Evolutionary conservation across 2,888 invertebrate species (phyloP).

Genomic region (Caenorhabditis sp.): DNA sequence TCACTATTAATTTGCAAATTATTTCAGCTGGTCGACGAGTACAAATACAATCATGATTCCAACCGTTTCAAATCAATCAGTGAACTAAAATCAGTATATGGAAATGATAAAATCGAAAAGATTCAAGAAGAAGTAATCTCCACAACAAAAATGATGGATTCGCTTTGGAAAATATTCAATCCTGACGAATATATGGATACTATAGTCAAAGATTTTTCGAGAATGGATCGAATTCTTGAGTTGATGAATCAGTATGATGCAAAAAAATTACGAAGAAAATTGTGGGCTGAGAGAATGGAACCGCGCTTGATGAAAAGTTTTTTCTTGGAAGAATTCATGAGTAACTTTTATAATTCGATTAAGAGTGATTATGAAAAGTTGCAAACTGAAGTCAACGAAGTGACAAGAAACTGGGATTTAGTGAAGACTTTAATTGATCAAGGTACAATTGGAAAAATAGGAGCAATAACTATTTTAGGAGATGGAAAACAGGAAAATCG

Average conservation of each 20-base stretch:
- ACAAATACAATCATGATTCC: constrained; percentile 15
- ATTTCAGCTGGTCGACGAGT: constrained; percentile 42
- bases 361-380: constrained; percentile 62
- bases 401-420: constrained; percentile 54
- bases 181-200: constrained; percentile 51
- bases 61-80: constrained; percentile 59
- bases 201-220: constrained; percentile 55
- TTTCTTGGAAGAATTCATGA: constrained; percentile 66
- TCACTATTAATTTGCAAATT: no score
- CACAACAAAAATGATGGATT: constrained; percentile 47
- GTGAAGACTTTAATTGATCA: constrained; percentile 40
- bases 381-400: constrained; percentile 56
- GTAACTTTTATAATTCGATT: constrained; percentile 54
- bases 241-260: constrained; percentile 64
- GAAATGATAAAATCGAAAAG: constrained; percentile 55
- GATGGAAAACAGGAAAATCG: constrained; percentile 45
- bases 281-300: constrained; percentile 70
- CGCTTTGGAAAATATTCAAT: constrained; percentile 57
- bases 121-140: constrained; percentile 49
- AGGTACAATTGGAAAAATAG: constrained; percentile 57
- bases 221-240: constrained; percentile 65
- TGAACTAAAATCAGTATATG: constrained; percentile 63
- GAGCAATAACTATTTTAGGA: constrained; percentile 66
- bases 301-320: constrained; percentile 69
- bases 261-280: constrained; percentile 59